These are phyloP conservation scores for Drosophila neutralis DNA, from an alignment of 2,888 invertebrate species.

Conservation along the genomic window DNA sequence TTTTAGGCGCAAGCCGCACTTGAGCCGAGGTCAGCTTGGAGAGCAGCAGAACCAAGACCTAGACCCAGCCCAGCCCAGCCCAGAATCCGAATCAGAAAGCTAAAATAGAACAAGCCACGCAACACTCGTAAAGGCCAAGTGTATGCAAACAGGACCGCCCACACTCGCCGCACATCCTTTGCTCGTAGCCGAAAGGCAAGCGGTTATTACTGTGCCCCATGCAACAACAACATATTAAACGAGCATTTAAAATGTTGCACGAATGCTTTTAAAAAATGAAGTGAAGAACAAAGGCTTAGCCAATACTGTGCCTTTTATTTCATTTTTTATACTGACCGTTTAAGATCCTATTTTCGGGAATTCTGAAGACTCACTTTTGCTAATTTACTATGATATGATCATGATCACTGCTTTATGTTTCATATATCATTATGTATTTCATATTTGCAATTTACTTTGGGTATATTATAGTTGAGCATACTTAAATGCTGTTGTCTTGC, in stretches of 20 bases:
- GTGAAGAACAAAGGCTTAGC: neutral
- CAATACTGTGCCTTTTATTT: neutral
- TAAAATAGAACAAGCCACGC: slow-evolving; percentile 45
- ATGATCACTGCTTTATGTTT: neutral
- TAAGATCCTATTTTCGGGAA: neutral
- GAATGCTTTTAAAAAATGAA: neutral
- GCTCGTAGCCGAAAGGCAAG: slow-evolving; percentile 55
- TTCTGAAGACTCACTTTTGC: neutral
- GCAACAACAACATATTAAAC: slow-evolving; percentile 24
- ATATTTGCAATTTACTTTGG: neutral
- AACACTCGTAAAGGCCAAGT: slow-evolving; percentile 69
- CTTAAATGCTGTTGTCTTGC: neutral
- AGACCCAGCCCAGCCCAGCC: slow-evolving; percentile 20
- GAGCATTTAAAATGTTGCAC: slow-evolving; percentile 17
- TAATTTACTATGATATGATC: neutral
- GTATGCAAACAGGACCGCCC: slow-evolving; percentile 49
- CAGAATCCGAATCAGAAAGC: slow-evolving; percentile 6
- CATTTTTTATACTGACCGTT: neutral
- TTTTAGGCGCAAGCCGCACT: slow-evolving; percentile 34
- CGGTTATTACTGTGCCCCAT: slow-evolving; percentile 33
- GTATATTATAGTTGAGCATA: neutral
- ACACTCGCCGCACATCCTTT: slow-evolving; percentile 36
- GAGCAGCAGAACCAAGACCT: slow-evolving; percentile 39
- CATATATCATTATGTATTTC: neutral
- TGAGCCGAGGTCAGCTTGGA: slow-evolving; percentile 50